phyloP scores from a whole-genome alignment of 2,113 vertebrate species.

The Heptranchias perlo region DNA sequence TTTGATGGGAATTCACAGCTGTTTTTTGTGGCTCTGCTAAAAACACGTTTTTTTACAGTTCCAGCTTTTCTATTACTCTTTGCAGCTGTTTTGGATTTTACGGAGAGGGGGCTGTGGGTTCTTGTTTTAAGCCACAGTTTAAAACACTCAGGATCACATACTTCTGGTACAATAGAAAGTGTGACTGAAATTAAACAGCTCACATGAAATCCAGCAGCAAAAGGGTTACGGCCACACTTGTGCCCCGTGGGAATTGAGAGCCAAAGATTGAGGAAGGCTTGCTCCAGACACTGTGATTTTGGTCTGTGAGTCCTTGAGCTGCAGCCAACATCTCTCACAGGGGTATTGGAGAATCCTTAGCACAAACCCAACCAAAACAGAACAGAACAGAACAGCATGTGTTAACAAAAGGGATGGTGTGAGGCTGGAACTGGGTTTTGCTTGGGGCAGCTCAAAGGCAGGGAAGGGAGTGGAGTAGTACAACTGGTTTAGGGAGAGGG shows the following conservation, averaged over 20 bases:
- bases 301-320: not conserved
- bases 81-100: not conserved
- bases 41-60: not conserved
- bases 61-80: not conserved
- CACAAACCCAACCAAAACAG: not conserved
- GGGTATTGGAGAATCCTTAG: not conserved
- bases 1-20: slow-evolving; percentile 22
- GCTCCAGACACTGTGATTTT: not conserved
- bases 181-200: not conserved
- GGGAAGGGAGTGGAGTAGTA: slow-evolving; percentile 31
- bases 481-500: slow-evolving; percentile 27
- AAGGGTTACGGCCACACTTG: not conserved
- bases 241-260: not conserved
- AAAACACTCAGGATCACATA: not conserved
- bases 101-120: not conserved
- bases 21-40: not conserved
- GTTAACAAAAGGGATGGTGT: not conserved
- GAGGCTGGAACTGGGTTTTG: not conserved
- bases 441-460: not conserved
- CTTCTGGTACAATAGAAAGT: not conserved
- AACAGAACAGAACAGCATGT: not conserved
- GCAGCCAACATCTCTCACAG: not conserved
- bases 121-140: not conserved
- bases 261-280: not conserved
- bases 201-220: not conserved